Percentiles rank a stretch among this genome's conserved stretches.
phyloP scores from a whole-genome alignment of 2,888 invertebrate species.

The Diaperis boleti region DNA sequence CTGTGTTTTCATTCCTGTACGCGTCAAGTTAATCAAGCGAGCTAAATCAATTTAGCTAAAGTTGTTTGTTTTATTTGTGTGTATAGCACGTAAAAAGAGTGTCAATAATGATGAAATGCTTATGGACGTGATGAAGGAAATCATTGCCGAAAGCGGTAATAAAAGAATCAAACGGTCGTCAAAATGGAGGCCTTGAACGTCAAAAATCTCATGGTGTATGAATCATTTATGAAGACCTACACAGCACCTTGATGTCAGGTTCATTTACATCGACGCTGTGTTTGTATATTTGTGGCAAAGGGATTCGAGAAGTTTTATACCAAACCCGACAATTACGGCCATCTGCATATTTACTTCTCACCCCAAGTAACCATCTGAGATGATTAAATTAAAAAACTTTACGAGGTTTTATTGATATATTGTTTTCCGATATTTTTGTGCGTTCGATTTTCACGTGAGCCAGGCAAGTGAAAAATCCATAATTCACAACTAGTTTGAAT shows the following conservation, averaged over 20 bases:
- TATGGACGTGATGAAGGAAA: too few relatives aligned
- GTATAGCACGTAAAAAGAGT: too few relatives aligned
- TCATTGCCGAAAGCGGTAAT: too few relatives aligned
- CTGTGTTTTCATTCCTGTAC: constrained; percentile 34
- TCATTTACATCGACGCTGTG: too few relatives aligned
- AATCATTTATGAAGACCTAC: too few relatives aligned
- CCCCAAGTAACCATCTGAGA: neutral
- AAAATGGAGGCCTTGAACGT: too few relatives aligned
- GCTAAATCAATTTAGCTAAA: constrained; percentile 31
- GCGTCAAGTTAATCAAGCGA: constrained; percentile 35
- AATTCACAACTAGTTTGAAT: constrained; percentile 29
- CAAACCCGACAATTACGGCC: constrained; percentile 14
- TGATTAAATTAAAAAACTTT: constrained; percentile 33
- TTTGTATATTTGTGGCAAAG: constrained; percentile 23
- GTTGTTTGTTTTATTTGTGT: too few relatives aligned
- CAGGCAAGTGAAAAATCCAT: constrained; percentile 24
- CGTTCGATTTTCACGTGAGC: constrained; percentile 10
- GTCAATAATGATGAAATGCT: too few relatives aligned
- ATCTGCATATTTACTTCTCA: constrained; percentile 19
- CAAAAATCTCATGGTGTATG: too few relatives aligned
- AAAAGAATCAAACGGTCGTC: too few relatives aligned
- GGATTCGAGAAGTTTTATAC: neutral
- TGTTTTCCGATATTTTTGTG: constrained; percentile 30
- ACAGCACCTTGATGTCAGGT: too few relatives aligned
- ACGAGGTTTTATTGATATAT: constrained; percentile 31